Conservation (phyloP, 2,113 vertebrate species). For the Equus przewalskii region DNA sequence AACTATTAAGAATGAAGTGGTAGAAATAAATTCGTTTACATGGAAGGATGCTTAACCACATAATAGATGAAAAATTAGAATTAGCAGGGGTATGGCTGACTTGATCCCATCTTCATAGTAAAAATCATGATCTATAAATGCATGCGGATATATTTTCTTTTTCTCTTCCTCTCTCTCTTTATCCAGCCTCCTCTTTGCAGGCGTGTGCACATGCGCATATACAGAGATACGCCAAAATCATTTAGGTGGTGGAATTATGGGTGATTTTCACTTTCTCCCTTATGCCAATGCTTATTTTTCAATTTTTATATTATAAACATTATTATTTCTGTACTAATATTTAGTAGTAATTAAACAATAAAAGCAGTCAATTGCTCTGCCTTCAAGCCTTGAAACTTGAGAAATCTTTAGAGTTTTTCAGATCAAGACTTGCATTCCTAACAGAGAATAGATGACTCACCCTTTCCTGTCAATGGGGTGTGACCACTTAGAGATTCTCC, state of each 20-base stretch:
- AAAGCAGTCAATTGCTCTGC: not conserved
- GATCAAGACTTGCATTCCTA: not conserved
- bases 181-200: not conserved
- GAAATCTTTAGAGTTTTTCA: not conserved
- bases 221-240: not conserved
- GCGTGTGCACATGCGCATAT: too few relatives aligned
- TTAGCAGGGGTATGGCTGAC: not conserved
- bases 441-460: not conserved
- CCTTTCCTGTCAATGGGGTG: not conserved
- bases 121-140: not conserved
- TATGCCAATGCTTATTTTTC: not conserved
- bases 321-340: not conserved
- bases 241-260: not conserved
- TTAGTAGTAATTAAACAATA: not conserved
- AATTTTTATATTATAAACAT: not conserved
- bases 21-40: not conserved
- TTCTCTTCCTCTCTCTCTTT: not conserved
- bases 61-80: not conserved
- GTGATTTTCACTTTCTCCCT: not conserved
- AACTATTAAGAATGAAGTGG: not conserved
- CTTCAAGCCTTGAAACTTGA: not conserved
- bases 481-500: not conserved
- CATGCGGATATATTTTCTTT: not conserved
- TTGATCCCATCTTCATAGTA: not conserved
- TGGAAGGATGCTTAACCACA: not conserved